A percentile compares a stretch with the other conserved stretches of the same genome.
These are phyloP conservation scores for Xiphophorus couchianus DNA, from an alignment of 2,113 vertebrate genomes.

Conservation along the genomic window DNA sequence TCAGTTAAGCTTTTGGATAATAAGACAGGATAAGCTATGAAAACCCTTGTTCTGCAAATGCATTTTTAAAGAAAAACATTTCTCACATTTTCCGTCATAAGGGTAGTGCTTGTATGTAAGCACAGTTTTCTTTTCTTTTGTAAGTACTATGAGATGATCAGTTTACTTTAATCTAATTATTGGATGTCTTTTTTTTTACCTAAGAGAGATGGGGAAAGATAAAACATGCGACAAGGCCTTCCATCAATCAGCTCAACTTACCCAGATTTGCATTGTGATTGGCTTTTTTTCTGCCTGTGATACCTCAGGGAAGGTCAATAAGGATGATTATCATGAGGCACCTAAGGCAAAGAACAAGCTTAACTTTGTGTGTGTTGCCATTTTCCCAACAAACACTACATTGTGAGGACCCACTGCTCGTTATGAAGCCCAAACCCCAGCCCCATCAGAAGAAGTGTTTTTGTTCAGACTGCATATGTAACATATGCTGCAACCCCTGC, in stretches of 20 bases:
- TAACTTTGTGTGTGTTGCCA: neutral
- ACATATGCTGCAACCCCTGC: too few relatives aligned
- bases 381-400: too few relatives aligned
- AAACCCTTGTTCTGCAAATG: neutral
- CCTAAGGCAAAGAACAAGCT: slow-evolving; percentile 12
- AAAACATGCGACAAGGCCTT: slow-evolving; percentile 31
- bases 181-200: slow-evolving; percentile 22
- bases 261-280: slow-evolving; percentile 55
- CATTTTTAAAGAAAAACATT: neutral
- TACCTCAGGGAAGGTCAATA: slow-evolving; percentile 45
- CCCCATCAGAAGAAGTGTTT: too few relatives aligned
- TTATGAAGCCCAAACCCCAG: too few relatives aligned
- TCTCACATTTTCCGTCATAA: neutral
- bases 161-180: slow-evolving; percentile 51
- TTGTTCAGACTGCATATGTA: too few relatives aligned
- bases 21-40: too few relatives aligned
- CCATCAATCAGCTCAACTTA: slow-evolving; percentile 34
- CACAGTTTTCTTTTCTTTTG: slow-evolving; percentile 6
- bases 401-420: too few relatives aligned
- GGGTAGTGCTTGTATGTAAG: neutral
- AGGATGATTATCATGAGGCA: slow-evolving; percentile 54
- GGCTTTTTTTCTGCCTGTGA: slow-evolving; percentile 34
- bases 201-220: slow-evolving; percentile 3
- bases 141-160: slow-evolving; percentile 49
- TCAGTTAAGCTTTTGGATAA: too few relatives aligned